phyloP scores from a whole-genome alignment of 2,113 vertebrate genomes.

The Turnix velox region DNA sequence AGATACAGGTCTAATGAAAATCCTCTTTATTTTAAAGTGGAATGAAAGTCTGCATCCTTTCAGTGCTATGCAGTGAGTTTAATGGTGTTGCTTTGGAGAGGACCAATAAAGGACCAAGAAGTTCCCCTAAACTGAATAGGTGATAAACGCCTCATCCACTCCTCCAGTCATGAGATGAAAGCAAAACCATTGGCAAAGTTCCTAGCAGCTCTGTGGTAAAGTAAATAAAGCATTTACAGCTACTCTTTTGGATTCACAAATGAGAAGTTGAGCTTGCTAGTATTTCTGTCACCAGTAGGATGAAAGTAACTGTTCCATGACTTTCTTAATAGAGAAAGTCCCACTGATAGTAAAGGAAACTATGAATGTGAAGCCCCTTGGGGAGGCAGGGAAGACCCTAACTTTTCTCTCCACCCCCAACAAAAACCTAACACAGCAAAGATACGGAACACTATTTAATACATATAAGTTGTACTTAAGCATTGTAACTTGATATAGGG shows the following conservation, averaged over 20 bases:
- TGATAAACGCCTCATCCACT: neutral
- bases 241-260: neutral
- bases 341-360: neutral
- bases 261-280: neutral
- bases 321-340: neutral
- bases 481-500: neutral
- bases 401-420: neutral
- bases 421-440: neutral
- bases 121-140: neutral
- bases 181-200: neutral
- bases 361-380: neutral
- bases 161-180: neutral
- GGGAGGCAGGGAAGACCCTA: neutral
- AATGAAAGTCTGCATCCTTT: neutral
- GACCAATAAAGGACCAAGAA: neutral
- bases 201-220: neutral
- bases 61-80: neutral
- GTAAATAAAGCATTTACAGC: neutral
- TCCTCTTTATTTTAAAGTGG: neutral
- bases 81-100: neutral
- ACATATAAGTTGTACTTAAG: neutral
- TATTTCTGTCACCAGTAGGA: neutral
- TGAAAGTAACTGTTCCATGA: neutral
- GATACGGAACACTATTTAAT: neutral
- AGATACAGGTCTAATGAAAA: neutral